phyloP scores from a whole-genome alignment of 2,797 vertebrate species.

The Xiphophorus birchmanni region DNA sequence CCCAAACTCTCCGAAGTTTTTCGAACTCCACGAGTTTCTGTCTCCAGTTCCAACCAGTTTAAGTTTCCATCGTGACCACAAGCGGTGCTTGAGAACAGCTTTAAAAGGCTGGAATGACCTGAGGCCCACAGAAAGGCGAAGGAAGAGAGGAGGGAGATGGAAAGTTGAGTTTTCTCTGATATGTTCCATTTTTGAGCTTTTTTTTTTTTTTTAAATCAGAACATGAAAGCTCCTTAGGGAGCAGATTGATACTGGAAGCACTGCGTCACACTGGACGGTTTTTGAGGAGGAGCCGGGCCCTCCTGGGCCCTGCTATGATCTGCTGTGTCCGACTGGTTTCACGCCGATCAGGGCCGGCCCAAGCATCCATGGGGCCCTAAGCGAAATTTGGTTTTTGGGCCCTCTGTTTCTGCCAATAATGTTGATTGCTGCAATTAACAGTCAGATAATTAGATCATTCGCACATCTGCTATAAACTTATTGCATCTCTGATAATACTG shows the following conservation, averaged over 20 bases:
- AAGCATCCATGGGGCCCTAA: no score
- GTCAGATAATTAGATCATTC: no score
- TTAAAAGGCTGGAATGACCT: background rate
- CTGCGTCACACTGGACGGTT: no score
- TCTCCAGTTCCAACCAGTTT: background rate
- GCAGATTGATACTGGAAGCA: background rate
- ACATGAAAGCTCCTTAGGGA: background rate
- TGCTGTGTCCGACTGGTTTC: background rate
- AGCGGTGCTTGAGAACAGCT: background rate
- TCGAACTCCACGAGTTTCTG: background rate
- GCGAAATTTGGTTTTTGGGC: no score
- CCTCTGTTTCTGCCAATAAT: no score
- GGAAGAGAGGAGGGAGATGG: background rate
- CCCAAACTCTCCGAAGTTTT: background rate
- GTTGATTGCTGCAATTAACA: no score
- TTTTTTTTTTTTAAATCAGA: no score
- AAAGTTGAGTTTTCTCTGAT: background rate
- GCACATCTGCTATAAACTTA: no score
- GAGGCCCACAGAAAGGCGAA: background rate
- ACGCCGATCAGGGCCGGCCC: background rate
- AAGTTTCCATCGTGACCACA: background rate
- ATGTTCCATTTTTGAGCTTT: no score
- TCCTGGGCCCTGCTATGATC: background rate
- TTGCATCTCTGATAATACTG: background rate
- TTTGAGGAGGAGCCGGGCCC: background rate